Percentiles rank a stretch among this genome's conserved stretches.
These are phyloP conservation scores for Dryobates pubescens DNA, from an alignment of 2,797 vertebrate genomes.

Conservation along the genomic window DNA sequence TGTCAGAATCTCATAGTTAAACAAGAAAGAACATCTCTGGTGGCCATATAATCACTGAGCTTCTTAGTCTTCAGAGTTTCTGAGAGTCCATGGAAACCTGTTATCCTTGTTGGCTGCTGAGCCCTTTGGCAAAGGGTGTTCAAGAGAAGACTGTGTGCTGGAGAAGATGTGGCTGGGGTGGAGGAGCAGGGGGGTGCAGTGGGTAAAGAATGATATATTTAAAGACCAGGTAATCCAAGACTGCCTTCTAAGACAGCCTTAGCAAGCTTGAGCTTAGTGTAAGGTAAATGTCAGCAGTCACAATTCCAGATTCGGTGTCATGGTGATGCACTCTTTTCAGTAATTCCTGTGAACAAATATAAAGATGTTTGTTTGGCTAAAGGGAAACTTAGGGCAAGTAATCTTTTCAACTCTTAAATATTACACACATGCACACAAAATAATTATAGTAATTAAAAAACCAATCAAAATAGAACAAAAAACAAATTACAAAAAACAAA, in stretches of 20 bases:
- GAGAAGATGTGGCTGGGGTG: not conserved
- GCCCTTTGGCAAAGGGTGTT: not conserved
- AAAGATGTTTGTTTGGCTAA: not conserved
- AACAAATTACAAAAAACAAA: too few relatives aligned
- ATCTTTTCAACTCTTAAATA: not conserved
- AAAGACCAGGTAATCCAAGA: not conserved
- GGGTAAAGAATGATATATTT: not conserved
- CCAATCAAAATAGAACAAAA: too few relatives aligned
- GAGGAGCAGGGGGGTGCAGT: not conserved
- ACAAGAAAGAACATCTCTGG: not conserved
- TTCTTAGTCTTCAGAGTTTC: not conserved
- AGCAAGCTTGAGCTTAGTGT: not conserved
- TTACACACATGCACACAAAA: not conserved
- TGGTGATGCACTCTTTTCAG: rapidly evolving
- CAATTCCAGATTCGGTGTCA: not conserved
- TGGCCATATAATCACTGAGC: not conserved
- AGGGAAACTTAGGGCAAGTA: not conserved
- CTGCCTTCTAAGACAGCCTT: not conserved
- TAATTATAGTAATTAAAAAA: not conserved
- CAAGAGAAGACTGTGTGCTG: not conserved
- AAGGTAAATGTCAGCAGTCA: not conserved
- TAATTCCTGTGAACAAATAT: not conserved
- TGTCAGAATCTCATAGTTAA: not conserved
- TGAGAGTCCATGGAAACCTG: not conserved
- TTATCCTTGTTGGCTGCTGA: not conserved